phyloP scores from a whole-genome alignment of 2,113 vertebrate species.

The Esox niger region DNA sequence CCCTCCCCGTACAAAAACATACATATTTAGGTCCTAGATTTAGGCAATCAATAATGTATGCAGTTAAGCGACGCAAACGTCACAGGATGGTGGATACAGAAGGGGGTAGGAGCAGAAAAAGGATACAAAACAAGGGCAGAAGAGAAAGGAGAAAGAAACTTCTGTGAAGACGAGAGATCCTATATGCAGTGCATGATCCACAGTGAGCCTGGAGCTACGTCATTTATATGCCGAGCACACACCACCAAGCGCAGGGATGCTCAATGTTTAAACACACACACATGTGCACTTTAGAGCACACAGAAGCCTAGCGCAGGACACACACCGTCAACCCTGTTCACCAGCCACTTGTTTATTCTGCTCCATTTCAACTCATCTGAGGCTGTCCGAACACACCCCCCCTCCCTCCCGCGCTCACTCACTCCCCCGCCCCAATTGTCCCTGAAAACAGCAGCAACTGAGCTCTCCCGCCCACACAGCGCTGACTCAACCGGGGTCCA shows the following conservation, averaged over 20 bases:
- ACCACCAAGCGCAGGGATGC: constrained; percentile 21
- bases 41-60: no score
- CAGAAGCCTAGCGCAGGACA: background rate
- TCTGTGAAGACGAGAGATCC: background rate
- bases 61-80: background rate
- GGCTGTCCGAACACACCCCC: constrained; percentile 19
- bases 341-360: constrained; percentile 48
- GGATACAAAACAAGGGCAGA: no score
- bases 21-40: no score
- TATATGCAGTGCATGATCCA: constrained; percentile 7
- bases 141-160: no score
- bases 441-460: constrained; percentile 43
- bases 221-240: constrained; percentile 65
- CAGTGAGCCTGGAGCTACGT: constrained; percentile 15
- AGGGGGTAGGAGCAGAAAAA: constrained; percentile 10
- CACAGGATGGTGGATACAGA: background rate
- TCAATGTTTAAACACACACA: constrained; percentile 5
- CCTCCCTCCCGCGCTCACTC: background rate
- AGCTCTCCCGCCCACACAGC: constrained; percentile 14
- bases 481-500: background rate
- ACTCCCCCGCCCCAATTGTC: background rate
- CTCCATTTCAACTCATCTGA: constrained; percentile 36
- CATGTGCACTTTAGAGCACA: no score
- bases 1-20: background rate
- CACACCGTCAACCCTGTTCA: constrained; percentile 30